Base-by-base conservation (phyloP, 2,797 vertebrate species). In the Tympanoctomys barrerae region DNA sequence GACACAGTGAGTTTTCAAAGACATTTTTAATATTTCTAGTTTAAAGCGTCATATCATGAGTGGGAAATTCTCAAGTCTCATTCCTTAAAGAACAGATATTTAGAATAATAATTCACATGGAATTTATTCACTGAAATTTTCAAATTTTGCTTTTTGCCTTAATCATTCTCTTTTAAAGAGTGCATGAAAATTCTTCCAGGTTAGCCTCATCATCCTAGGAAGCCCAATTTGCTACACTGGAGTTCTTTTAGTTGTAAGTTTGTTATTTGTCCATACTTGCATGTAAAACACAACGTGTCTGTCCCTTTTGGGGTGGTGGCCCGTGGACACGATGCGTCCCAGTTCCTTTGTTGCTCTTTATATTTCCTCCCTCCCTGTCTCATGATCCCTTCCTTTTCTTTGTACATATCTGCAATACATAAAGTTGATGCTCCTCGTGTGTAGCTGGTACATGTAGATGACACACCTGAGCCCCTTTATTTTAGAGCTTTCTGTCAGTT, bases 1-100 rank as follows among this genome's bases (percentile, higher is more conserved):
- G 83, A 91, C 2, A 24, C 1, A 71, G 46, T 94, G 78, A 39
- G 57, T 52, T 84, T 93, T 39, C 5, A 62, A 94, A 95, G 78
- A 26, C 62, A 77, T 11, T 61, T 91, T 66, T 73, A 68, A 26
- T 46, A 7, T 96, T 94, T 94, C 5, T n/a, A 91, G 42, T 7
- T 68, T 88, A 87, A 90, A 66, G 24, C 26, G 73, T 13, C 81
- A 33, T 22, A 52, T 81, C 80, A 1, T 42, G 49, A 80, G 46
- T 19, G 61, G 24, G 5, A 4, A 75, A 1, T 59, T 87, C 96
- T 91, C 46, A 96, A 62, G 57, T 90, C 87, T 61, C 64, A 68
- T 16, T 7, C 2, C 5, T 22, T 64, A 42, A 81, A 52, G 28
- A 77, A 39, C 0, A 77, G 42, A 52, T 12, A 62, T 39, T 24